Percentiles rank a stretch among this genome's conserved stretches.
These are phyloP conservation scores for Strigamia crassipes DNA, from an alignment of 2,888 invertebrate species.

Conservation along the genomic window DNA sequence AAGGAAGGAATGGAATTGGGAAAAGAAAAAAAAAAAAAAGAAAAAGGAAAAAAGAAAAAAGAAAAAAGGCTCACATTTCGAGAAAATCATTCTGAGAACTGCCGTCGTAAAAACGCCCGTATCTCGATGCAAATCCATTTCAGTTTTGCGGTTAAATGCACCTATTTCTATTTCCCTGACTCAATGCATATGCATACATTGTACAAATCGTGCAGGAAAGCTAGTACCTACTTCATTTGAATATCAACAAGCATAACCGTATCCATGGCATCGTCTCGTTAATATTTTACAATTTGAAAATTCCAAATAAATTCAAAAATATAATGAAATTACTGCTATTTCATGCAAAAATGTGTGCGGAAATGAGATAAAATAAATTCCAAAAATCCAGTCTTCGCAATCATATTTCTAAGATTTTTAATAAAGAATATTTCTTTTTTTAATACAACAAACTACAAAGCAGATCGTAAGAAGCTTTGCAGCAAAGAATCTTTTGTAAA, in stretches of 20 bases:
- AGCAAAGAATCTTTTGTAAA: no score
- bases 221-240: not conserved
- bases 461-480: no score
- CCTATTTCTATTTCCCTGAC: not conserved
- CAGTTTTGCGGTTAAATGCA: constrained; percentile 5
- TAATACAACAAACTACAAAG: not conserved
- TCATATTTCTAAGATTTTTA: not conserved
- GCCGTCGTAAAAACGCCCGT: not conserved
- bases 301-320: no score
- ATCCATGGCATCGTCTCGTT: no score
- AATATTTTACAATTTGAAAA: no score
- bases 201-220: no score
- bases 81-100: not conserved
- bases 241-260: no score
- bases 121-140: constrained; percentile 28
- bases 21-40: not conserved
- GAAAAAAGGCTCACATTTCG: not conserved
- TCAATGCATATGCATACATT: no score
- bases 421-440: not conserved
- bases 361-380: no score
- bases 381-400: no score
- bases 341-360: no score
- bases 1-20: not conserved
- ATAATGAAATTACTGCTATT: no score
- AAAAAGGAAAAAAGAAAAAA: not conserved